These are phyloP conservation scores for Amphipyra berbera DNA, from an alignment of 2,888 invertebrate genomes.

Conservation along the genomic window DNA sequence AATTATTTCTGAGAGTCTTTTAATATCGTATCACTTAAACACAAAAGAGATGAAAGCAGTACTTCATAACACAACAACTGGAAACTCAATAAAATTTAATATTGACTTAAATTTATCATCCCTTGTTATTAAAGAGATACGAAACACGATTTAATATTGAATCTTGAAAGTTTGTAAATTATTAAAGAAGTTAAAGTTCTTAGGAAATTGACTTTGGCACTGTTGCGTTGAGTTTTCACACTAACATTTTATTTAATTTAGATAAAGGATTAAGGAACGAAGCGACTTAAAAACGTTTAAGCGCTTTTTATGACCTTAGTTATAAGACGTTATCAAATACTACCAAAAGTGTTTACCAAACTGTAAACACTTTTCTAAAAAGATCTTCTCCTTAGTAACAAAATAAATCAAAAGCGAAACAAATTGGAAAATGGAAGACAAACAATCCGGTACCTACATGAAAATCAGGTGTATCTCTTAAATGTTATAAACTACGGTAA, in stretches of 20 bases:
- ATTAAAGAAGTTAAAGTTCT: constrained; percentile 46
- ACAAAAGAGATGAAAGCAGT: constrained; percentile 44
- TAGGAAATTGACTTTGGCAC: constrained; percentile 23
- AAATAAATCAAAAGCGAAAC: no score
- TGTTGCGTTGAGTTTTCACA: constrained; percentile 14
- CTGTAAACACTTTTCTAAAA: no score
- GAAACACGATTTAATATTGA: constrained; percentile 52
- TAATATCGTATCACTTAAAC: constrained; percentile 36
- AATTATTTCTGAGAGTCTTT: constrained; percentile 30
- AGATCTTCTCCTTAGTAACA: no score
- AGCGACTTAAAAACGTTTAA: not conserved
- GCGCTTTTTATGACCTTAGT: no score
- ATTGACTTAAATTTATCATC: constrained; percentile 55
- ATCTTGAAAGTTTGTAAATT: constrained; percentile 51
- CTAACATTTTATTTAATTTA: constrained; percentile 2
- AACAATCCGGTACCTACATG: no score
- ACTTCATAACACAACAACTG: constrained; percentile 38
- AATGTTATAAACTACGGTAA: constrained; percentile 5
- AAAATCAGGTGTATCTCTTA: not conserved
- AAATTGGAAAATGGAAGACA: no score
- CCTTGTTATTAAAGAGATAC: constrained; percentile 47
- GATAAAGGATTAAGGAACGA: not conserved
- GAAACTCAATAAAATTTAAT: constrained; percentile 51
- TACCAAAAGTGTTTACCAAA: no score
- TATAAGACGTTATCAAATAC: no score